Evolutionary conservation across 1,140 invertebrate genomes (phyloP), one percentile per base, ranked within the genome.

Genomic region (Drosophila mojavensis): DNA sequence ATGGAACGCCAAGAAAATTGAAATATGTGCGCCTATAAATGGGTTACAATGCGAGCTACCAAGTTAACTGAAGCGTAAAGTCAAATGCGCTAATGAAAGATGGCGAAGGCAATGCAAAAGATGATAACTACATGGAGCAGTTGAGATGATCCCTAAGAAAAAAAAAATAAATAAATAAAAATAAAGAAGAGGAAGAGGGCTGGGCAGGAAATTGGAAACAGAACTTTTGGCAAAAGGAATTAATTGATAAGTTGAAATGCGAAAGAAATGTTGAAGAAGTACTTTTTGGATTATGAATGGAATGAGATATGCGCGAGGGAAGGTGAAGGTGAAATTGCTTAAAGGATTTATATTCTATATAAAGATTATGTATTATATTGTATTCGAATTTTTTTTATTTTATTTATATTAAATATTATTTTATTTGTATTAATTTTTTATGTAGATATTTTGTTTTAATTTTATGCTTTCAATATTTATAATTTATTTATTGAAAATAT

Each of bases 1-100:
- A 13, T 47, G 17, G 13, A 45, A 15, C 53, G 55, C 47, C 20
- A 77, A 65, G 76, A 75, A 83, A 88, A 89, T 88, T 88, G 83
- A 88, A 89, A 89, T 89, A 89, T 88, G 73, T 89, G 78, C 26
- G 65, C 59, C 68, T 77, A 79, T 81, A 86, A 86, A 83, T 86
- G 83, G 83, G 79, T 79, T 86, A 81, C 43, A 86, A 68, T 73
- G 70, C 56, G 56, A 67, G 7, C 20, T 48, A 53, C 58, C 43
- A 13, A 62, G 76, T 62, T 68, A 56, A 78, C 72, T 78, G 76
- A 54, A 75, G 72, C 60, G 76, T 78, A 54, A 75, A 70, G 56
- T 59, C 72, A 60, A 64, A 78, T 62, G 65, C 72, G 71, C 72
- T 78, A 75, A 78, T 78, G 72, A 78, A 75, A 78, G 75, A 68